phyloP scores from a whole-genome alignment of 2,888 invertebrate species.

The Cybosia mesomella region DNA sequence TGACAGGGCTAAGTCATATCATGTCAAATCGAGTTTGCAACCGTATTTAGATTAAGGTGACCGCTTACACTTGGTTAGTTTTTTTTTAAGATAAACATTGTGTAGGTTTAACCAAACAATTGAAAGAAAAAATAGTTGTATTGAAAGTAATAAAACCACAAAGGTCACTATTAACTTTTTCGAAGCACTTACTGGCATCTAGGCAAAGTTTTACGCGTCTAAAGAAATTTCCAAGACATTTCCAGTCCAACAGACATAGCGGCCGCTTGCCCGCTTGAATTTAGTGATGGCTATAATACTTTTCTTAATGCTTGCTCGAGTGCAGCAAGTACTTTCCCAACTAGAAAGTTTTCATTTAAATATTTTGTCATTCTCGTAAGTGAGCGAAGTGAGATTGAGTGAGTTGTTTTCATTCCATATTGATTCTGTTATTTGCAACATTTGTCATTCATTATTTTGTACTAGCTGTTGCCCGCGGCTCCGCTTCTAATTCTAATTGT shows the following conservation, averaged over 20 bases:
- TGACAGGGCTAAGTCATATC: no score
- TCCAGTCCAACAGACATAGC: background rate
- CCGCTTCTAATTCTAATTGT: no score
- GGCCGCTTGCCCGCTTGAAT: background rate
- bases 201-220: background rate
- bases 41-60: no score
- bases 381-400: background rate
- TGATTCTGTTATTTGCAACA: no score
- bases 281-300: background rate
- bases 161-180: background rate
- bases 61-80: no score
- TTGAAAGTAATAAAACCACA: background rate
- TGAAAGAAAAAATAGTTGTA: no score
- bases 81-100: no score
- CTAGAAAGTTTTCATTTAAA: background rate
- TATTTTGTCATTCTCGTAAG: background rate
- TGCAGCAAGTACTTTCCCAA: background rate
- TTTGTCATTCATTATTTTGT: no score
- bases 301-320: background rate
- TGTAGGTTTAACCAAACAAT: no score
- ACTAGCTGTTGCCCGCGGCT: no score
- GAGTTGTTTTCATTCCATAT: no score
- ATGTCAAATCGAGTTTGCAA: no score
- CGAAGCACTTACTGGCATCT: background rate
- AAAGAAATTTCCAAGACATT: background rate